These are phyloP conservation scores for Drosophila subquinaria DNA, from an alignment of 2,888 invertebrate genomes.

Conservation along the genomic window DNA sequence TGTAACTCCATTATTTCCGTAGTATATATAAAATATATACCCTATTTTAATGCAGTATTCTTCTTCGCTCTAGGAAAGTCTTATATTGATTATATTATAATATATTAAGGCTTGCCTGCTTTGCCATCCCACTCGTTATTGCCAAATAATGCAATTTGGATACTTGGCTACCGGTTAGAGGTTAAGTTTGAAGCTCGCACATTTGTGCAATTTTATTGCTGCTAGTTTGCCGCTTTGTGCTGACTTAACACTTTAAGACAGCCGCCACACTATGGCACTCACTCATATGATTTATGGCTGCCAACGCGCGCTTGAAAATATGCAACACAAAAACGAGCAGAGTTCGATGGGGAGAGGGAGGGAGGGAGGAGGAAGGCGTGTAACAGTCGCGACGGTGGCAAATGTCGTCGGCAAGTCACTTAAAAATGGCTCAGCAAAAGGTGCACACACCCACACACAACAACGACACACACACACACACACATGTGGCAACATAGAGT, in stretches of 20 bases:
- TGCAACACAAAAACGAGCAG: constrained; percentile 61
- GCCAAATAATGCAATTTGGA: constrained; percentile 38
- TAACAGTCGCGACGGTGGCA: constrained; percentile 53
- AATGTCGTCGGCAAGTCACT: constrained; percentile 77
- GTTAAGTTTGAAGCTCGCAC: constrained; percentile 20
- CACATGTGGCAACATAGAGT: constrained; percentile 15
- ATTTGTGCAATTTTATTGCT: constrained; percentile 55
- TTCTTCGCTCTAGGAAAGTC: too few relatives aligned
- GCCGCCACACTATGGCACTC: constrained; percentile 52
- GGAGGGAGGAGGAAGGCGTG: too few relatives aligned
- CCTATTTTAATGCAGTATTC: too few relatives aligned
- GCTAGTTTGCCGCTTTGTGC: constrained; percentile 53
- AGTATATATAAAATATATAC: neutral
- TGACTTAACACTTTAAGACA: constrained; percentile 70
- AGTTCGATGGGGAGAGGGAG: neutral
- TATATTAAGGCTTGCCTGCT: neutral
- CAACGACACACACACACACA: neutral
- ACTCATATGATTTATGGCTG: constrained; percentile 68
- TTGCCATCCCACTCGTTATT: neutral
- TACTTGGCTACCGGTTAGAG: constrained; percentile 11
- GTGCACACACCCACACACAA: constrained; percentile 36
- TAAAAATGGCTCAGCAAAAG: constrained; percentile 71
- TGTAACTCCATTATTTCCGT: neutral
- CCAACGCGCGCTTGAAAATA: constrained; percentile 63
- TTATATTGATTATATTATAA: too few relatives aligned